Percentiles rank a stretch among this genome's conserved stretches.
phyloP scores from a whole-genome alignment of 2,797 vertebrate species.

The Phyllotis vaccarum region DNA sequence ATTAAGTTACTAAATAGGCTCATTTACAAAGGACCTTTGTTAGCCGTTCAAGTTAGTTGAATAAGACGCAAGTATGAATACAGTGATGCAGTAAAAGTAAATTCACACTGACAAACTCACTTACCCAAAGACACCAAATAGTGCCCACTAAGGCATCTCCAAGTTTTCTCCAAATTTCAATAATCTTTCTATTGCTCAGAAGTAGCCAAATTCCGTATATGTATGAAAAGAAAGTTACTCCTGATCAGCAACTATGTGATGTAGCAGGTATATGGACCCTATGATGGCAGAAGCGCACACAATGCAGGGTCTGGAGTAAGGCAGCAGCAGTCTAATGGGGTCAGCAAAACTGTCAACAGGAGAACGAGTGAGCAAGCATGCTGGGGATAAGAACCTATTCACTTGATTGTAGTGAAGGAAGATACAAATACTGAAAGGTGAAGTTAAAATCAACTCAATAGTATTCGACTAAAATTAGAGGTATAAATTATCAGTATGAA shows the following conservation, averaged over 20 bases:
- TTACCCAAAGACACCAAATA: neutral
- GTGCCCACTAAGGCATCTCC: neutral
- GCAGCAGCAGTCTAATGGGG: neutral
- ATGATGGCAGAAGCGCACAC: neutral
- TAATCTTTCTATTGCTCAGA: conserved; percentile 14
- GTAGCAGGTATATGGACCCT: neutral
- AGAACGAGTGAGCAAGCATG: neutral
- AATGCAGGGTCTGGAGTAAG: neutral
- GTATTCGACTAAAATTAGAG: neutral
- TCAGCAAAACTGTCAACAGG: neutral
- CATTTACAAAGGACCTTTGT: conserved; percentile 28
- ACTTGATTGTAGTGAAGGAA: neutral
- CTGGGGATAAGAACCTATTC: neutral
- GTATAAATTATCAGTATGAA: neutral
- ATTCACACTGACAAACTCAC: conserved; percentile 1
- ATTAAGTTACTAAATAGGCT: conserved; percentile 1
- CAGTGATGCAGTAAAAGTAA: conserved; percentile 25
- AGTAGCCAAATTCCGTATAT: neutral
- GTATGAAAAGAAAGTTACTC: neutral
- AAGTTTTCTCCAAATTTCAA: conserved; percentile 50
- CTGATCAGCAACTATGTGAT: neutral
- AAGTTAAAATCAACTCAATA: neutral
- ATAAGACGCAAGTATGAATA: conserved; percentile 33
- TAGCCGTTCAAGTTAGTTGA: neutral
- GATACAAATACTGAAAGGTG: neutral